These are phyloP conservation scores for Tautogolabrus adspersus DNA, from an alignment of 2,113 vertebrate genomes.

Conservation along the genomic window DNA sequence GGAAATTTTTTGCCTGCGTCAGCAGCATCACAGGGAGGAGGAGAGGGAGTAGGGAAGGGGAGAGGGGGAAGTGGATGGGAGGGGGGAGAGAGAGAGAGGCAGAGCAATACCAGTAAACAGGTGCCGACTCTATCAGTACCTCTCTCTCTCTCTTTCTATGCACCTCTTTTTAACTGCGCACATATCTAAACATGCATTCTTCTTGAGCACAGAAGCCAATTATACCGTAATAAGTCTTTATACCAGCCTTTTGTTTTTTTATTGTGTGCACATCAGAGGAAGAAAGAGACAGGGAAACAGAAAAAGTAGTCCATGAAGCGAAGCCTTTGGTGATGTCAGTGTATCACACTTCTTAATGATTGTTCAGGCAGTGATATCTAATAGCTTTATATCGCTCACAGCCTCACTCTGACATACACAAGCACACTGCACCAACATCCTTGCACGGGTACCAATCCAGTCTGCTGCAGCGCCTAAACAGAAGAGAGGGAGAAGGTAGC, in stretches of 20 bases:
- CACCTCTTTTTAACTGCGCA: constrained; percentile 40
- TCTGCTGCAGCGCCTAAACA: constrained; percentile 75
- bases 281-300: neutral
- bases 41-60: neutral
- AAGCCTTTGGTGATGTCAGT: constrained; percentile 5
- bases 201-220: constrained; percentile 11
- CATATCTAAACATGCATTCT: constrained; percentile 33
- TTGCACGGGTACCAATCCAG: constrained; percentile 59
- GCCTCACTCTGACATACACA: constrained; percentile 53
- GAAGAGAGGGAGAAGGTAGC: constrained; percentile 50
- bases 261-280: neutral
- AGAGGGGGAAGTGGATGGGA: neutral
- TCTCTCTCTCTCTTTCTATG: constrained; percentile 38
- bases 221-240: neutral
- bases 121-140: constrained; percentile 68
- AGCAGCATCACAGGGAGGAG: constrained; percentile 79
- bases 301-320: constrained; percentile 13
- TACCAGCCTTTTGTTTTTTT: neutral
- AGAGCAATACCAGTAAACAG: constrained; percentile 74
- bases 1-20: constrained; percentile 81
- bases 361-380: constrained; percentile 7
- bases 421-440: constrained; percentile 76
- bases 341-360: constrained; percentile 7
- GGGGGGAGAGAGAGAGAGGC: constrained; percentile 22
- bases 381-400: constrained; percentile 33